phyloP scores from a whole-genome alignment of 2,797 vertebrate genomes.

The Xenentodon cancila region DNA sequence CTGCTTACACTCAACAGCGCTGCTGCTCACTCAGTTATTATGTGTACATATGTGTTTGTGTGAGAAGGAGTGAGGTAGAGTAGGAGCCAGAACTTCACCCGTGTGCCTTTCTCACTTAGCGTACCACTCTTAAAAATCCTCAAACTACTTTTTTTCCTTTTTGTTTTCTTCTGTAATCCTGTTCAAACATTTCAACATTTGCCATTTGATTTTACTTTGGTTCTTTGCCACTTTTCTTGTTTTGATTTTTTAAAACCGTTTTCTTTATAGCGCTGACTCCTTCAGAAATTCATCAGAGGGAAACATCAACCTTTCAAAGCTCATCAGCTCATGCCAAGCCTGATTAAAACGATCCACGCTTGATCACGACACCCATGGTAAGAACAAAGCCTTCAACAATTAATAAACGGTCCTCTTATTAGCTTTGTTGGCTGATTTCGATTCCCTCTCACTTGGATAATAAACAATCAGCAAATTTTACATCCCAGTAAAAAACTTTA shows the following conservation, averaged over 20 bases:
- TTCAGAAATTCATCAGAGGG: constrained; percentile 17
- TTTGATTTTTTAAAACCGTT: constrained; percentile 9
- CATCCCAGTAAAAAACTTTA: constrained; percentile 55
- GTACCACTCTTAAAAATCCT: neutral
- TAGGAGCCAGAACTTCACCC: constrained; percentile 19
- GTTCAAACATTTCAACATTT: neutral
- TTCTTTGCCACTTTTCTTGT: constrained; percentile 20
- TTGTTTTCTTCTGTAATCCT: neutral
- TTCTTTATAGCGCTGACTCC: constrained; percentile 16
- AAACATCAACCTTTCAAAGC: constrained; percentile 43
- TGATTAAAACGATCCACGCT: constrained; percentile 62
- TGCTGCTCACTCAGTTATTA: constrained; percentile 61
- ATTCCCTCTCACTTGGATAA: constrained; percentile 45
- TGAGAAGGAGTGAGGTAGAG: neutral
- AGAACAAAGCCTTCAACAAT: constrained; percentile 56
- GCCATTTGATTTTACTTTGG: neutral
- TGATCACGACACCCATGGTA: constrained; percentile 57
- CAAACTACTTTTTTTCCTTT: too few species aligned
- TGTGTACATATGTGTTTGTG: constrained; percentile 13
- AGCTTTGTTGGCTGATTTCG: constrained; percentile 59
- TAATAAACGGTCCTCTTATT: constrained; percentile 55
- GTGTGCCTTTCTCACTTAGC: constrained; percentile 34
- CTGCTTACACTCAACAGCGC: constrained; percentile 74
- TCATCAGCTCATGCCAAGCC: constrained; percentile 55
- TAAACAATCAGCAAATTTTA: constrained; percentile 71